These are phyloP conservation scores for Zeus faber DNA, from an alignment of 2,113 vertebrate genomes.

Conservation along the genomic window DNA sequence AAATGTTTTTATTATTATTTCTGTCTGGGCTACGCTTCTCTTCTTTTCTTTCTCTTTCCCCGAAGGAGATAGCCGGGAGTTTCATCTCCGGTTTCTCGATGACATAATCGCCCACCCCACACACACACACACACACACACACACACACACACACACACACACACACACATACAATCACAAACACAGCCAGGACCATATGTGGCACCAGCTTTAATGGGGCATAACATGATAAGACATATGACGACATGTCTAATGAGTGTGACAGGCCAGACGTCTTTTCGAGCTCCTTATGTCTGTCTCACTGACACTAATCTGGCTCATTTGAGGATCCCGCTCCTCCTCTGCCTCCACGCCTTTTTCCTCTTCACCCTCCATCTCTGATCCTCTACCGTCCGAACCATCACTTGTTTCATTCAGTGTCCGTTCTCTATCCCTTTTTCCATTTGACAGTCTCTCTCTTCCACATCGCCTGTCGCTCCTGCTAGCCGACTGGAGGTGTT, in stretches of 20 bases:
- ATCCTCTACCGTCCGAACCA: background rate
- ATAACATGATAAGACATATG: slow-evolving; percentile 4
- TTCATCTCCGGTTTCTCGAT: slow-evolving; percentile 15
- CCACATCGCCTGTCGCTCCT: too few species aligned
- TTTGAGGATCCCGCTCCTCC: background rate
- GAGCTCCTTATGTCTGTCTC: slow-evolving; percentile 2
- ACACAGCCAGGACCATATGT: background rate
- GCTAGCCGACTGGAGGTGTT: too few species aligned
- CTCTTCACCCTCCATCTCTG: background rate
- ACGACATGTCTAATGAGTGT: slow-evolving; percentile 13
- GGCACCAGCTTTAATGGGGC: slow-evolving; percentile 3
- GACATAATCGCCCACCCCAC: background rate
- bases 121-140: slow-evolving; percentile 1
- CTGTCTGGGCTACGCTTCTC: slow-evolving; percentile 8
- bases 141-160: slow-evolving; percentile 11
- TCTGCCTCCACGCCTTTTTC: background rate
- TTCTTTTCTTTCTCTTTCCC: slow-evolving; percentile 1
- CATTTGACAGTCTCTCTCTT: slow-evolving; percentile 33
- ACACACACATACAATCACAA: slow-evolving; percentile 9
- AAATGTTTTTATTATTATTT: slow-evolving; percentile 3
- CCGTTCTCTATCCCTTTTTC: background rate
- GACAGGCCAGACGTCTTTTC: slow-evolving; percentile 15
- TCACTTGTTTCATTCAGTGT: too few species aligned
- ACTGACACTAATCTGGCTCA: background rate
- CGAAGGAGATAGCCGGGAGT: background rate